Conservation (phyloP, 2,113 vertebrate species). For the Petaurus breviceps region DNA sequence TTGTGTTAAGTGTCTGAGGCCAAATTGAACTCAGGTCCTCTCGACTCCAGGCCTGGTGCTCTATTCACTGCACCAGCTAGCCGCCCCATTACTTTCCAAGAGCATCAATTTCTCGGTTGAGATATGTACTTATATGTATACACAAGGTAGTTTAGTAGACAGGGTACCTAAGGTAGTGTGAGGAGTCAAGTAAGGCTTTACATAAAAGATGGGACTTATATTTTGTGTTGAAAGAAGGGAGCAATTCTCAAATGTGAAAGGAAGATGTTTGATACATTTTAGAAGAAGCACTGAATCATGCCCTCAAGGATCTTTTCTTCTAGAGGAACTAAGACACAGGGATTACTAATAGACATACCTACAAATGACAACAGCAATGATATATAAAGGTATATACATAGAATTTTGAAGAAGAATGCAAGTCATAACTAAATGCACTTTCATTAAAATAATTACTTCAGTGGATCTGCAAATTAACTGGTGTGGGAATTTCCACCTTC, state of each 20-base stretch:
- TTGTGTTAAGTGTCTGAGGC: too few species aligned
- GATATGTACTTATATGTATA: neutral
- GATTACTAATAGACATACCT: neutral
- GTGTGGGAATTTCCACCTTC: neutral
- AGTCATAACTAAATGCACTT: neutral
- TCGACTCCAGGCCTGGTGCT: too few species aligned
- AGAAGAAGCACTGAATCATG: neutral
- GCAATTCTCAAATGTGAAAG: neutral
- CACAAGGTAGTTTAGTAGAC: neutral
- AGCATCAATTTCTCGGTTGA: neutral
- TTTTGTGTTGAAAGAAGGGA: neutral
- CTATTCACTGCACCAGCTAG: too few species aligned
- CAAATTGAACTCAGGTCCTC: too few species aligned
- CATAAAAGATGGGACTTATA: neutral
- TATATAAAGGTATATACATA: neutral
- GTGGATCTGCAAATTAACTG: neutral
- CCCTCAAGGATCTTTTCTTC: neutral
- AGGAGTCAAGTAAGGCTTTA: neutral
- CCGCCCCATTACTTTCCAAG: neutral
- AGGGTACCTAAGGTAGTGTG: neutral
- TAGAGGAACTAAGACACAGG: neutral
- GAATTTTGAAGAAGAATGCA: neutral
- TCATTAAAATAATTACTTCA: neutral
- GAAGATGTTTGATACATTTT: neutral
- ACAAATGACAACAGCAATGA: neutral